A percentile compares a stretch with the other conserved stretches of the same genome.
Evolutionary conservation across 2,888 invertebrate genomes (phyloP).

Genomic region (Tillus elongatus): DNA sequence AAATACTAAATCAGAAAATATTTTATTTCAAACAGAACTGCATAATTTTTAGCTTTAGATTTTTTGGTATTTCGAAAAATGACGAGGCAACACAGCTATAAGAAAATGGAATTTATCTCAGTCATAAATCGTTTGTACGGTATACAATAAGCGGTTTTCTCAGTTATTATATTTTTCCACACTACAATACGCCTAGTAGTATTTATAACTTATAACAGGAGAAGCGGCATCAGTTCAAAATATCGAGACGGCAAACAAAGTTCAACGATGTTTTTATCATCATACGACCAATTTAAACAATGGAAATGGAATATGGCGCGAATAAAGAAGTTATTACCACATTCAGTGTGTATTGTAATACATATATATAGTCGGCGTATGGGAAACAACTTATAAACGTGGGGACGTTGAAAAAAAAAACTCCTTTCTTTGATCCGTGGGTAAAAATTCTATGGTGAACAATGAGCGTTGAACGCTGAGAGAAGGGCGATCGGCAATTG

Average conservation of each 20-base stretch:
- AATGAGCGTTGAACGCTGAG: conserved; percentile 20
- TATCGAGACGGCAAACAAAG: too few relatives aligned
- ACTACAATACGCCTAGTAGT: too few relatives aligned
- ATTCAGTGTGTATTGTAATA: too few relatives aligned
- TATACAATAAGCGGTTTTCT: too few relatives aligned
- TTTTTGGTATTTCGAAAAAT: conserved; percentile 1
- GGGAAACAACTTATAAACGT: not conserved
- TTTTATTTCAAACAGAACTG: not conserved
- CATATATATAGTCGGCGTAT: conserved; percentile 1
- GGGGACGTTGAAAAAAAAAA: conserved; percentile 5
- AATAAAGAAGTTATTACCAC: too few relatives aligned
- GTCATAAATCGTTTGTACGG: conserved; percentile 14
- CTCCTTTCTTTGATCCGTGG: conserved; percentile 14
- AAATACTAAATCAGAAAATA: too few relatives aligned
- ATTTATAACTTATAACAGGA: too few relatives aligned
- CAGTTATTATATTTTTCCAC: too few relatives aligned
- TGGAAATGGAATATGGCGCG: too few relatives aligned
- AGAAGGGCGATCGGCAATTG: conserved; percentile 30
- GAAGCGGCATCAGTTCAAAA: too few relatives aligned
- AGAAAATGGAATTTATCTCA: conserved; percentile 10
- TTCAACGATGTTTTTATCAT: too few relatives aligned
- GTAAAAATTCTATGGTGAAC: conserved; percentile 23
- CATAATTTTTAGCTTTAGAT: not conserved
- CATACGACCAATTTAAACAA: too few relatives aligned
- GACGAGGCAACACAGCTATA: conserved; percentile 10